Evolutionary conservation across 2,888 invertebrate genomes (phyloP), one percentile per base, ranked within the genome.

Genomic region (Noctua janthina): DNA sequence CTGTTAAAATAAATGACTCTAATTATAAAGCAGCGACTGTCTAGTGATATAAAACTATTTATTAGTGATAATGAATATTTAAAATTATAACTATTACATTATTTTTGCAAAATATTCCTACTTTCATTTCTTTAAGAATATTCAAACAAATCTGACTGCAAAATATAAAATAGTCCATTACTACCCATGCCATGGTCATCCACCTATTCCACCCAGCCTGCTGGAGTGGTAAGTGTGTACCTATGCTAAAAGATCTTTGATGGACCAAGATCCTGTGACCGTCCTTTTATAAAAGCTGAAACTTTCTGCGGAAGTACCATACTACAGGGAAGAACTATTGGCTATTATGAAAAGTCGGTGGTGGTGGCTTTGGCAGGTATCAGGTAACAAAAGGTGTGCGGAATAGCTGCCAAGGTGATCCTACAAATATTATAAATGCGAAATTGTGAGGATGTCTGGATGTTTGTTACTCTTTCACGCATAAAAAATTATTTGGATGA

Each of bases 41-140:
- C 90, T 95, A 95, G 95, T 93, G 93, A 95, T 95, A 94, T 93
- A 90, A 94, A 94, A 94, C 93, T 92, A 93, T 95, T 94, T 95
- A 94, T 94, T 95, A 94, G 92, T 92, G 91, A 92, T 94, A 92
- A 91, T 92, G 88, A 91, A 94, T 95, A 95, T 95, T 95, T 93
- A 93, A 94, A 94, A 95, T 91, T 92, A 95, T 95, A 94, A 93
- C 93, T 90, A 90, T 94, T 93, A 94, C 91, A 94, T 93, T 96
- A 97, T 97, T 97, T 97, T 97, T 96, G 94, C 95, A 96, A 95
- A 95, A 94, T 92, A 92, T 82, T 74, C 81, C 67, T 79, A 59
- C 71, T 90, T 91, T 92, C 51, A 89, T 91, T 84, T 76, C 43
- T 76, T 29, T 54, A 0, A 49, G 20, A 49, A 68, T 64, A 56